Base-by-base conservation (phyloP, 2,797 vertebrate genomes). In the Coracias cyanogaster region DNA sequence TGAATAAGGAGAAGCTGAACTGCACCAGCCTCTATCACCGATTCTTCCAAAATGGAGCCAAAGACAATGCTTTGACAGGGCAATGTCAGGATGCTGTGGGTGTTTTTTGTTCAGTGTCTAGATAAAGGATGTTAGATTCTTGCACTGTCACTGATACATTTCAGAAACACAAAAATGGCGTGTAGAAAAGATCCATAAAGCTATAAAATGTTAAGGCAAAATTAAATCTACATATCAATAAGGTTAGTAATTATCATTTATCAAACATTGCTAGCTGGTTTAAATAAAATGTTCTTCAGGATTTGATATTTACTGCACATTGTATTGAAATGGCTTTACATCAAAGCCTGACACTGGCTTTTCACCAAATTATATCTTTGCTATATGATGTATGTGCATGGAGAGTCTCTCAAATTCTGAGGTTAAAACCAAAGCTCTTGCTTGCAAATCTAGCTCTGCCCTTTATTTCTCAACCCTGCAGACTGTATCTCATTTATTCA, bases 251-350 rank as follows among this genome's bases (percentile, higher is more conserved):
- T 96, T 88, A 90, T 86, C 1, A 90, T 90, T 88, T 93, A 77
- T 94, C 82, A 86, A 88, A 76, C 35, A 60, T n/a, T 86, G 58
- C 31, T 69, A 35, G 57, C 26, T 72, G 10, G 45, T 78, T 95
- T 93, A 96, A 94, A 96, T 93, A 78, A 96, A 97, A 83, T 65
- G 12, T 55, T 85, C 61, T 82, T 73, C 45, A 93, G 73, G 29
- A 93, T 94, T 92, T 97, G 78, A 92, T 77, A 93, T 96, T 31
- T 84, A 82, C 4, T 1, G 10, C 17, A 15, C n/a, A 84, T 92
- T 94, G 66, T 82, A 86, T 31, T 94, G 61, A 93, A 90, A 93
- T 35, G 72, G 55, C 4, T 94, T 51, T 77, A 33, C 54, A 51
- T 81, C 84, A 94, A 84, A 85, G 6, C n/a, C 41, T 88, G 70